Base-by-base conservation (phyloP, 2,888 invertebrate species). In the Macrophya annulata region DNA sequence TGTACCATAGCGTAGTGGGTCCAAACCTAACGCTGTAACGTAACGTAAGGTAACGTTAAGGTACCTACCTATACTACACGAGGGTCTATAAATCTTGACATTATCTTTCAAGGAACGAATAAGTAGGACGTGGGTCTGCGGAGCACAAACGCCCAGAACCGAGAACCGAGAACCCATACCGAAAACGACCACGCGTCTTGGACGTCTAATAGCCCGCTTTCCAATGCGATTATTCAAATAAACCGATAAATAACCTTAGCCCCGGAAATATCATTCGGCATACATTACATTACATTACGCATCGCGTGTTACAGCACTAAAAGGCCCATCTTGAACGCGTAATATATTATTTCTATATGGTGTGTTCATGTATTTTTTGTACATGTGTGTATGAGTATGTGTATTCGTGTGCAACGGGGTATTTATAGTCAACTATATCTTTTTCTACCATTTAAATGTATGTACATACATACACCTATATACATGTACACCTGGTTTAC, bases 171-270 rank as follows among this genome's bases (percentile, higher is more conserved):
- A 1, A 37, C 21, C 37, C 15, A 15, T 15, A 12, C 68, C 68
- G 68, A 68, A 68, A 68, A 37, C 77, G 77, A 77, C 77, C 77
- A 31, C 77, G 37, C 37, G 37, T 21, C 40, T 43, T 17, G n/a
- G 2, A 43, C 17, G 40, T 81, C 79, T 81, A 81, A 81, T 81
- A 81, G 79, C 59, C 85, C 87, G 89, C 89, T 90, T 89, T 90
- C 90, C 88, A 89, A 90, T 88, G 88, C 90, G 89, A 91, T 90
- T 90, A 91, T 90, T 90, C 91, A 88, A 90, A 89, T 90, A 90
- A 90, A 91, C 89, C 91, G 88, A 90, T 90, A 90, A 91, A 90
- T 91, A 89, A 91, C 89, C 85, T 87, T 87, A 71, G 81, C 76
- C 79, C 87, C 86, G 88, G 86, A 83, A 89, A 87, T 88, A 87